Evolutionary conservation across 2,888 invertebrate genomes (phyloP).

Genomic region (Spodoptera littoralis): DNA sequence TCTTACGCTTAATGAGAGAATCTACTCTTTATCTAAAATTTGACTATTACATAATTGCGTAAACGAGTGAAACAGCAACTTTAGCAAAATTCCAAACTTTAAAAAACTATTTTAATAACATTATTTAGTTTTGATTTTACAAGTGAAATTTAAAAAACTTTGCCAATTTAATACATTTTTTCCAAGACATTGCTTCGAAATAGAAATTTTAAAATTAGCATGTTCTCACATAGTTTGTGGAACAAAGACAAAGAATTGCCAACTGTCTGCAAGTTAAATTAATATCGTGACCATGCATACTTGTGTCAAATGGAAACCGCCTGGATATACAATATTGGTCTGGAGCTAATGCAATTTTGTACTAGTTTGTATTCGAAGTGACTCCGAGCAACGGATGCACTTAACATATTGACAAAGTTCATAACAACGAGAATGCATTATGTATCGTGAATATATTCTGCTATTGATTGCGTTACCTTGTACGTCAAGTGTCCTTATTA

Average conservation of each 20-base stretch:
- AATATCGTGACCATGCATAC: constrained; percentile 48
- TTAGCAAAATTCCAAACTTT: background rate
- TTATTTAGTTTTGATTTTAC: constrained; percentile 21
- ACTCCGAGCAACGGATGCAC: constrained; percentile 40
- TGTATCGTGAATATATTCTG: constrained; percentile 40
- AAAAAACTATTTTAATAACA: constrained; percentile 16
- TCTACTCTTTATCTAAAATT: no score
- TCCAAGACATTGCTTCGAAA: constrained; percentile 13
- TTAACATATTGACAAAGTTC: constrained; percentile 56
- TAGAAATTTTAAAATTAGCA: constrained; percentile 23
- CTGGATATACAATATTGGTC: constrained; percentile 32
- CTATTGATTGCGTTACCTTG: constrained; percentile 21
- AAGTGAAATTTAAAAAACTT: constrained; percentile 25
- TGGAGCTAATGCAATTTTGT: constrained; percentile 48
- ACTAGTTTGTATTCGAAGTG: constrained; percentile 40
- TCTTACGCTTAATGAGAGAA: no score
- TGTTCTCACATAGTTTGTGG: constrained; percentile 26
- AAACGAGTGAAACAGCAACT: no score
- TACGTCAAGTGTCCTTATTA: background rate
- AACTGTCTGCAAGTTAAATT: constrained; percentile 44
- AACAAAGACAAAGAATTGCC: constrained; percentile 36
- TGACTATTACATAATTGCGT: no score
- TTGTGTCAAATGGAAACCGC: constrained; percentile 30
- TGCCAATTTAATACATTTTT: constrained; percentile 20
- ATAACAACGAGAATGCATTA: constrained; percentile 46